These are phyloP conservation scores for Limnephilus auricula DNA, from an alignment of 2,888 invertebrate species.

Conservation along the genomic window DNA sequence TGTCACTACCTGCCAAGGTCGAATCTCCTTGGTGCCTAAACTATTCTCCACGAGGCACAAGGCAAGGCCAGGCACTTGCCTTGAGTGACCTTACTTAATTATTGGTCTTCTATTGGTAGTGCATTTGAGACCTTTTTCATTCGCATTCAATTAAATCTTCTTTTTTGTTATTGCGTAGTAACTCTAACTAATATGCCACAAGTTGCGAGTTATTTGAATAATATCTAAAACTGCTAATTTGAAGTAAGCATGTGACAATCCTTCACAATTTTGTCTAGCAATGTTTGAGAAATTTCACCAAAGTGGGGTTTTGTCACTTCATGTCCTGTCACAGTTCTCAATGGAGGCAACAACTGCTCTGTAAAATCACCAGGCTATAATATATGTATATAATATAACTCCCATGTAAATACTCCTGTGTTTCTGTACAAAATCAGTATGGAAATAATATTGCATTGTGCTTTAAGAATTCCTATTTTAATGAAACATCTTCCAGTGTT, in stretches of 20 bases:
- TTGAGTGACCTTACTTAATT: background rate
- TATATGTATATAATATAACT: too few species aligned
- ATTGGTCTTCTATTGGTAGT: slow-evolving; percentile 2
- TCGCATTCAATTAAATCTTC: background rate
- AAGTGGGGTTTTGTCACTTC: background rate
- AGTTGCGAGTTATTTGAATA: background rate
- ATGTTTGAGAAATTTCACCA: background rate
- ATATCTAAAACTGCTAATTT: background rate
- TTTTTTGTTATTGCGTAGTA: background rate
- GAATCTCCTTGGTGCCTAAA: background rate
- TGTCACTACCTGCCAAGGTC: background rate
- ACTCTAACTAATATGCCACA: background rate
- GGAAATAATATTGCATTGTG: background rate
- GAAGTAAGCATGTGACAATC: background rate
- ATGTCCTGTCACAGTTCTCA: background rate
- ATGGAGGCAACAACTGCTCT: background rate
- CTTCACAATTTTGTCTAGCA: background rate
- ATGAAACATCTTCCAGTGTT: background rate
- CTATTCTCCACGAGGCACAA: background rate
- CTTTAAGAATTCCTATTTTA: background rate
- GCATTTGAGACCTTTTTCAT: background rate
- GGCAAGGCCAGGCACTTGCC: background rate
- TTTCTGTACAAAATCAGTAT: background rate
- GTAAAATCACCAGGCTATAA: background rate
- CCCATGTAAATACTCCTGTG: background rate